Base-by-base conservation (phyloP, 1,140 invertebrate species). In the Charaxes varanes region DNA sequence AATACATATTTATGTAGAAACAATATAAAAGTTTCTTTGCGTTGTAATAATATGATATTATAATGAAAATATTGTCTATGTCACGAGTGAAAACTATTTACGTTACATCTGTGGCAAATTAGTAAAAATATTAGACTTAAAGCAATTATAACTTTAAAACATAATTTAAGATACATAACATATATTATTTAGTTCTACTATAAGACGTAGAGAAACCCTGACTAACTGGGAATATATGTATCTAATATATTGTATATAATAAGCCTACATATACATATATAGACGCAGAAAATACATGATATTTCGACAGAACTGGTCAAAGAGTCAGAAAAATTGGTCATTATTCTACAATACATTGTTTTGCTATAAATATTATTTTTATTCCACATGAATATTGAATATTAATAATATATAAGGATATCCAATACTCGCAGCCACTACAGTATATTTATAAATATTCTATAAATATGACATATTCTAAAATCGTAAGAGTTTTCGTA, bases 21-120 rank as follows among this genome's bases (percentile, higher is more conserved):
- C n/a, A n/a, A n/a, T n/a, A n/a, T n/a, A n/a, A n/a, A n/a, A n/a
- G n/a, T n/a, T n/a, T n/a, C n/a, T n/a, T n/a, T n/a, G n/a, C n/a
- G n/a, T n/a, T n/a, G 6, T 8, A 23, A 2, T 23, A 23, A 6
- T n/a, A 23, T 26, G 2, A 11, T 12, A 28, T 28, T 7, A 13
- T 14, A 32, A 36, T 41, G 33, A 60, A 53, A 43, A 69, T 74
- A 74, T 74, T 74, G 70, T 74, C 65, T 45, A 63, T 62, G 65
- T 69, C 70, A 74, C 70, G 44, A 44, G 41, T 50, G 62, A 62
- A 41, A 64, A 61, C 53, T 19, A 34, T 62, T 41, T 33, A 7
- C 3, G 13, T 2, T 2, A 12, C 11, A 26, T n/a, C n/a, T n/a
- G n/a, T n/a, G n/a, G n/a, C n/a, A n/a, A n/a, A n/a, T n/a, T n/a